Conservation (phyloP, 2,797 vertebrate species). For the Gadopsis marmoratus region DNA sequence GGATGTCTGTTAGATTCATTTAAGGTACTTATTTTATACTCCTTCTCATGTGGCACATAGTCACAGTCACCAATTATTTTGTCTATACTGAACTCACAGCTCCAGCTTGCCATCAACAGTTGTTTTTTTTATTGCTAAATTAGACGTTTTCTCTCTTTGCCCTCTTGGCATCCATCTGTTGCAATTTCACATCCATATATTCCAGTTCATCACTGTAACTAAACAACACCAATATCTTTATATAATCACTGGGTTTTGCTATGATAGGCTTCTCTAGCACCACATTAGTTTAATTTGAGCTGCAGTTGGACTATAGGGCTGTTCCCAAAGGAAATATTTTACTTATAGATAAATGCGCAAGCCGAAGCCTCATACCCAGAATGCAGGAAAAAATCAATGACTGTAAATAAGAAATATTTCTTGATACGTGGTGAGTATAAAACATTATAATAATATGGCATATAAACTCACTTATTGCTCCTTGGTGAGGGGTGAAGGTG, state of each 20-base stretch:
- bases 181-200: constrained; percentile 34
- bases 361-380: background rate
- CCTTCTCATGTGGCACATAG: constrained; percentile 1
- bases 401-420: background rate
- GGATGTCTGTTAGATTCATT: background rate
- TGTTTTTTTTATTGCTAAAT: constrained; percentile 29
- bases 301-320: constrained; percentile 20
- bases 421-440: background rate
- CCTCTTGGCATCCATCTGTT: constrained; percentile 53
- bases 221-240: constrained; percentile 40
- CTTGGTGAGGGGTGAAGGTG: constrained; percentile 89
- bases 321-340: constrained; percentile 9
- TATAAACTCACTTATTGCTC: constrained; percentile 82
- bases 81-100: constrained; percentile 16
- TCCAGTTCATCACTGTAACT: constrained; percentile 2
- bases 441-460: background rate
- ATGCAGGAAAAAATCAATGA: background rate
- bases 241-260: constrained; percentile 31
- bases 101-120: constrained; percentile 12
- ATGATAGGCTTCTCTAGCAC: constrained; percentile 2
- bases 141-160: constrained; percentile 26
- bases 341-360: constrained; percentile 8
- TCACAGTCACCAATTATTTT: constrained; percentile 27
- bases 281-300: constrained; percentile 6
- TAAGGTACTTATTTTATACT: background rate